Base-by-base conservation (phyloP, 1,140 invertebrate genomes). In the Liolophura sinensis region DNA sequence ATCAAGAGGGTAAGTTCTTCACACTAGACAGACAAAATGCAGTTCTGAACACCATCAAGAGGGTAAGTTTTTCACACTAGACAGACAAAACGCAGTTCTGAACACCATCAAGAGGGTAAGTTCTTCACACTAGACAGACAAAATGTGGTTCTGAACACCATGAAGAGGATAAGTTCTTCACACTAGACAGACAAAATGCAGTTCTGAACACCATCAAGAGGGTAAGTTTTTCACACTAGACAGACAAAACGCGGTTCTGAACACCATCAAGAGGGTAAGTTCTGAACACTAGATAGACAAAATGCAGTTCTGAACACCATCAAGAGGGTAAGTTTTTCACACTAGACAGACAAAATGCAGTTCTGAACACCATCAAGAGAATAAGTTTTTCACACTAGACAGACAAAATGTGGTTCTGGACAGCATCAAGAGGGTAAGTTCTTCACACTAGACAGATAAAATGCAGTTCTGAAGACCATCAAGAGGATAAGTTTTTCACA, bases 221-320 rank as follows among this genome's bases (percentile, higher is more conserved):
- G 31, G 31, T 40, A 40, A 40, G 31, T 78, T 67, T 64, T 76
- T 84, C 56, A 64, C 27, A 50, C n/a, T 78, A 0, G 68, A 73
- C 54, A 75, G 74, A 9, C 31, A 64, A 24, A 73, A 83, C 40
- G 78, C 85, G 11, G 68, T 86, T 40, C 66, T 86, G 15, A 83
- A 83, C 46, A 80, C 85, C 25, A 69, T 85, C 5, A 86, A 86
- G 73, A 73, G 72, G 75, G 79, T 79, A 60, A 73, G 54, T 51
- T 18, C n/a, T 20, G n/a, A 14, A 20, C 55, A 14, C n/a, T 20
- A 47, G 22, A 48, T 55, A 22, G 31, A 47, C 54, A 16, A 46
- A 27, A 6, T 15, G 49, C 16, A 24, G 46, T 15, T 16, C 25
- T 62, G 58, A 9, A 14, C 12, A 16, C 31, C 31, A 9, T 40